These are phyloP conservation scores for Mormyrops boulengeri DNA, from an alignment of 2,797 vertebrate genomes.

Conservation along the genomic window DNA sequence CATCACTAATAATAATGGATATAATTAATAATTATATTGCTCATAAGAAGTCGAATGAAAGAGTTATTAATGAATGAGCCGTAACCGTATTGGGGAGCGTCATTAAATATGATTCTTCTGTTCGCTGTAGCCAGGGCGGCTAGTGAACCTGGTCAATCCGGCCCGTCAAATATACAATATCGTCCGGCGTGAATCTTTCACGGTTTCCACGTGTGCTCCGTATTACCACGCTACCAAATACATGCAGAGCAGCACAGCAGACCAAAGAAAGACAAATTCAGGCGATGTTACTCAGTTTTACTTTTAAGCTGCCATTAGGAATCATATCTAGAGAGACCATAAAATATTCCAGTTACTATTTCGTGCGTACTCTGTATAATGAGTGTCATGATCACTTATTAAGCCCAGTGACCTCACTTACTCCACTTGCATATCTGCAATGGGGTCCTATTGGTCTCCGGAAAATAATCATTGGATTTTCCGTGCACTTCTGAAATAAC, in stretches of 20 bases:
- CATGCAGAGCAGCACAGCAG: neutral
- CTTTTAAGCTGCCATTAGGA: neutral
- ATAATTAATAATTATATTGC: neutral
- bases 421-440: neutral
- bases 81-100: neutral
- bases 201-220: neutral
- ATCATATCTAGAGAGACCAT: neutral
- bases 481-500: neutral
- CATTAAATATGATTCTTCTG: neutral
- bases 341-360: neutral
- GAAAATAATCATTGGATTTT: neutral
- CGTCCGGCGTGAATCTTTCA: neutral
- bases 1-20: neutral
- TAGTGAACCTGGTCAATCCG: neutral
- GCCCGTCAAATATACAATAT: neutral
- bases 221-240: neutral
- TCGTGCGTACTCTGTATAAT: neutral
- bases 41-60: neutral
- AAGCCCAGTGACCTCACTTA: neutral
- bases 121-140: neutral
- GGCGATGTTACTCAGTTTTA: neutral
- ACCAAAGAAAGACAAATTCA: neutral
- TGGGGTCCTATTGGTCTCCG: neutral
- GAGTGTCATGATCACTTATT: neutral
- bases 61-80: neutral